phyloP scores from a whole-genome alignment of 2,888 invertebrate species.

The Drosophila anomalata region DNA sequence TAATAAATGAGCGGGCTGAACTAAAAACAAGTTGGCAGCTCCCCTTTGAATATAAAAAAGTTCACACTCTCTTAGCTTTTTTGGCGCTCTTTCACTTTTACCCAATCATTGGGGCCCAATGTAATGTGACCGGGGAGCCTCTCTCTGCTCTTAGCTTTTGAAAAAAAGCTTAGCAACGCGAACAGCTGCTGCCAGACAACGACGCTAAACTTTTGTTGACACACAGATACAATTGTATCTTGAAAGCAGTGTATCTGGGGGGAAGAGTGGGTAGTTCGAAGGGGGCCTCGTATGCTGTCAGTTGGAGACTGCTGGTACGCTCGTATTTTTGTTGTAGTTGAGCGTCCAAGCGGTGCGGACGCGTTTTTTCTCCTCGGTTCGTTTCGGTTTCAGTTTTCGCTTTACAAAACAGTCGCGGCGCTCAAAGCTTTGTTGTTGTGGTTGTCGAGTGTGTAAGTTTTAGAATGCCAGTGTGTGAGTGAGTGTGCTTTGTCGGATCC shows the following conservation, averaged over 20 bases:
- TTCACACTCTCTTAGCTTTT: conserved; percentile 6
- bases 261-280: neutral
- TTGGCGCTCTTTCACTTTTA: neutral
- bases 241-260: neutral
- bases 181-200: conserved; percentile 34
- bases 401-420: conserved; percentile 28
- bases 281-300: conserved; percentile 14
- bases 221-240: conserved; percentile 31
- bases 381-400: conserved; percentile 11
- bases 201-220: conserved; percentile 56
- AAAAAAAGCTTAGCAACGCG: conserved; percentile 41
- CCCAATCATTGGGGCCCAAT: conserved; percentile 1
- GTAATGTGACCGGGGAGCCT: conserved; percentile 16
- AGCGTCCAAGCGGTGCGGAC: conserved; percentile 62
- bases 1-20: conserved; percentile 57
- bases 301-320: conserved; percentile 29
- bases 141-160: conserved; percentile 3
- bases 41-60: neutral
- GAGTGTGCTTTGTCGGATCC: conserved; percentile 53
- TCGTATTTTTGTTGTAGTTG: conserved; percentile 57
- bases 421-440: conserved; percentile 36
- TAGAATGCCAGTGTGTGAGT: conserved; percentile 34
- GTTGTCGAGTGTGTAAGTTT: conserved; percentile 44
- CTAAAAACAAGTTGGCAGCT: conserved; percentile 46
- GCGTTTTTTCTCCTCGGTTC: conserved; percentile 30